Conservation (phyloP, 1,140 invertebrate genomes). For the Adoxophyes honmai region DNA sequence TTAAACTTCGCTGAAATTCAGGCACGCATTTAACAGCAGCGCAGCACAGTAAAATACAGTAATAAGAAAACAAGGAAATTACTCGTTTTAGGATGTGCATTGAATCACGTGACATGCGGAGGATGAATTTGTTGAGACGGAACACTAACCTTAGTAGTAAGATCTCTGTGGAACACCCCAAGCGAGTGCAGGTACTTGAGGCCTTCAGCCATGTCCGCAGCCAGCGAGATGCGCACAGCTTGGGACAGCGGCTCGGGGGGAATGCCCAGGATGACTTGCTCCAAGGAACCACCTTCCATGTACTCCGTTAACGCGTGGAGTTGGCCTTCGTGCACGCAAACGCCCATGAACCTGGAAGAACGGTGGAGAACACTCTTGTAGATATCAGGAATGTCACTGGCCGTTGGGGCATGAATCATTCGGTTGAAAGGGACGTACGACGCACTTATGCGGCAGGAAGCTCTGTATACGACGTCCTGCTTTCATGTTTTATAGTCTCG, state of each 20-base stretch:
- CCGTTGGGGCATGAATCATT: too few species aligned
- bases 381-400: too few species aligned
- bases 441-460: too few species aligned
- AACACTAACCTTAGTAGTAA: conserved; percentile 91
- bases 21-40: too few species aligned
- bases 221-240: conserved; percentile 87
- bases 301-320: conserved; percentile 96
- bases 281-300: conserved; percentile 95
- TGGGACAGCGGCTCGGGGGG: conserved; percentile 86
- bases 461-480: too few species aligned
- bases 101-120: too few species aligned
- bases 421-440: too few species aligned
- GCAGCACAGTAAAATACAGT: too few species aligned
- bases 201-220: conserved; percentile 91
- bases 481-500: too few species aligned
- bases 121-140: background rate
- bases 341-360: conserved; percentile 92
- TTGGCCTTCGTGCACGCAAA: conserved; percentile 97
- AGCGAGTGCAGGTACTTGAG: conserved; percentile 95
- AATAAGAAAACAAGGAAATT: too few species aligned
- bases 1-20: too few species aligned
- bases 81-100: too few species aligned
- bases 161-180: conserved; percentile 95
- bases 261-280: conserved; percentile 89
- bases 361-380: conserved; percentile 26